Evolutionary conservation across 2,888 invertebrate genomes (phyloP).

Genomic region (Pammene fasciana): DNA sequence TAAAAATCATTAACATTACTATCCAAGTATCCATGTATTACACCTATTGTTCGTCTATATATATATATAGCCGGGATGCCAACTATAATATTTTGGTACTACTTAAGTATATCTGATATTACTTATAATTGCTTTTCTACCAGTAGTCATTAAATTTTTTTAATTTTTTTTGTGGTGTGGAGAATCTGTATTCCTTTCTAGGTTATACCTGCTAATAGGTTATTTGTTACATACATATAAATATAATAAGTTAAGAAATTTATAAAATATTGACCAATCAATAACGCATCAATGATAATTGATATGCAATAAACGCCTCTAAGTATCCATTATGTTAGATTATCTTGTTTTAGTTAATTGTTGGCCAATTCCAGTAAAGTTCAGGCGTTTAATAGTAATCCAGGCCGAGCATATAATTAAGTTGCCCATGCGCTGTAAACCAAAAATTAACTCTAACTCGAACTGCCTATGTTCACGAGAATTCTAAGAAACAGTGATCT

Average conservation of each 20-base stretch:
- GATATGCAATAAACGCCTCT: background rate
- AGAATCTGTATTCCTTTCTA: too few species aligned
- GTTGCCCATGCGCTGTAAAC: constrained; percentile 26
- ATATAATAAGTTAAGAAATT: too few species aligned
- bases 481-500: constrained; percentile 19
- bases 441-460: constrained; percentile 20
- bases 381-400: constrained; percentile 23
- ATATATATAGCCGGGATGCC: background rate
- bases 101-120: too few species aligned
- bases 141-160: too few species aligned
- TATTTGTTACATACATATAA: too few species aligned
- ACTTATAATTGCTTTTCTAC: too few species aligned
- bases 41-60: background rate
- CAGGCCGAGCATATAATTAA: constrained; percentile 24
- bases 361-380: constrained; percentile 16
- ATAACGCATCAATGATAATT: too few species aligned
- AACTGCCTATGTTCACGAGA: constrained; percentile 1
- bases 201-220: too few species aligned
- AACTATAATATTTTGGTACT: too few species aligned
- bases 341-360: constrained; percentile 22
- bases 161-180: too few species aligned
- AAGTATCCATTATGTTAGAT: constrained; percentile 16
- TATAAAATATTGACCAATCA: too few species aligned
- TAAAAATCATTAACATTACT: background rate
- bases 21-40: background rate